A percentile compares a stretch with the other conserved stretches of the same genome.
These are phyloP conservation scores for Lithosia quadra DNA, from an alignment of 2,888 invertebrate species.

Conservation along the genomic window DNA sequence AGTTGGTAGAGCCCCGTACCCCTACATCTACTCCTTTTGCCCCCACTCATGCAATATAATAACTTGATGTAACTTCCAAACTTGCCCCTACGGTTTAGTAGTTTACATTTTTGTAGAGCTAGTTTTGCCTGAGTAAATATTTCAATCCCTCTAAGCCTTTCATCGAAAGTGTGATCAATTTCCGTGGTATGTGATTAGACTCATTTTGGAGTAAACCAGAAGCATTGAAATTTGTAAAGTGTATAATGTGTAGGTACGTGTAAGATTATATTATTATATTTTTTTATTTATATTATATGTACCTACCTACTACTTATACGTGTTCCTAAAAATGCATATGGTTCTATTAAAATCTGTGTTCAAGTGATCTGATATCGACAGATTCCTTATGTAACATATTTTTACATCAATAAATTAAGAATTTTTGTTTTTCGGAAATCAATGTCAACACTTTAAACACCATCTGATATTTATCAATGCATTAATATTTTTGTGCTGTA, in stretches of 20 bases:
- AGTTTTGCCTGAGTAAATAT: not conserved
- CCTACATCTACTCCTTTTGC: conserved; percentile 28
- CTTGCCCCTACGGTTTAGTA: conserved; percentile 3
- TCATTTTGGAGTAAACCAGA: conserved; percentile 2
- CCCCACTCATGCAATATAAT: conserved; percentile 10
- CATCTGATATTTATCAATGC: not conserved
- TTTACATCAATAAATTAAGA: not conserved
- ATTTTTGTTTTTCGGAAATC: not conserved
- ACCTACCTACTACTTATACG: not conserved
- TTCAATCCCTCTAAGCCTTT: not conserved
- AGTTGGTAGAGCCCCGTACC: conserved; percentile 53
- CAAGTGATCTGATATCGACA: not conserved
- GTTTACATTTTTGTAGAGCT: not conserved
- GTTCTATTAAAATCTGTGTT: not conserved
- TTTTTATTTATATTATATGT: not conserved
- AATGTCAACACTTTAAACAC: not conserved
- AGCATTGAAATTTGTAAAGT: not conserved
- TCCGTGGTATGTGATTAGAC: conserved; percentile 2
- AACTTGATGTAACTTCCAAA: conserved; percentile 23
- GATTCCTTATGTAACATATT: not conserved
- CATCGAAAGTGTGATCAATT: not conserved
- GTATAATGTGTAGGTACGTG: conserved; percentile 20
- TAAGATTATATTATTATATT: not conserved
- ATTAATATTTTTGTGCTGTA: not conserved
- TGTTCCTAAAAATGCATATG: not conserved